Base-by-base conservation (phyloP, 2,113 vertebrate species). In the Lagopus muta region DNA sequence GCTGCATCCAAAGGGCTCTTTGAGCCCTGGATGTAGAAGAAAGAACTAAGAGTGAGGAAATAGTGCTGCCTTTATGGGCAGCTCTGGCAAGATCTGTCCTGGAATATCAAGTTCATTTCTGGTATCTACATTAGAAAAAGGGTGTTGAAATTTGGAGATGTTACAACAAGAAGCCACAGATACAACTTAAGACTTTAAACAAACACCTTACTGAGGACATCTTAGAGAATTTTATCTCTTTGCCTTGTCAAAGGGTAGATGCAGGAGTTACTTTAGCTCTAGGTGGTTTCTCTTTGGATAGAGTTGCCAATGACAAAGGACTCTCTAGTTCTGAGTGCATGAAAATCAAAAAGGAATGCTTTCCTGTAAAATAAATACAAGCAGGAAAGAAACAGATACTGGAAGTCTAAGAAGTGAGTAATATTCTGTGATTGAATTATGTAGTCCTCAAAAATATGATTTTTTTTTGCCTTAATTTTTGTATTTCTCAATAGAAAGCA, bases 81-180 rank as follows among this genome's bases (percentile, higher is more conserved):
- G 78, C 70, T 87, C 81, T 93, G 84, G 87, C 34, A 89, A 92
- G 87, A 72, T 82, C 57, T 12, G 61, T 57, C 77, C 34, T 93
- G 66, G 62, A 93, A 78, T 84, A 94, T 90, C 70, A 74, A 91
- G 61, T 94, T 84, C 38, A 72, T 78, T 92, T 95, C 94, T 95
- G 91, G 83, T 96, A 82, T 84, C 77, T 84, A 36, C 87, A 93
- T 96, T 72, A 95, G 52, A 60, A 93, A 82, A 83, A 52, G 25
- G 5, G 28, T 80, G 77, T 94, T 52, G 73, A 91, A 89, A 90
- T 57, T 86, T 93, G 89, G 81, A 91, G 38, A 75, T 52, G 38
- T 65, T 89, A 89, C 74, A 95, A 89, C 88, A 48, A 64, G 52
- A 92, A 84, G 34, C 32, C 82, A 82, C 47, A 92, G 88, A 84